Conservation (phyloP, 2,888 invertebrate species). For the Euproctis similis region DNA sequence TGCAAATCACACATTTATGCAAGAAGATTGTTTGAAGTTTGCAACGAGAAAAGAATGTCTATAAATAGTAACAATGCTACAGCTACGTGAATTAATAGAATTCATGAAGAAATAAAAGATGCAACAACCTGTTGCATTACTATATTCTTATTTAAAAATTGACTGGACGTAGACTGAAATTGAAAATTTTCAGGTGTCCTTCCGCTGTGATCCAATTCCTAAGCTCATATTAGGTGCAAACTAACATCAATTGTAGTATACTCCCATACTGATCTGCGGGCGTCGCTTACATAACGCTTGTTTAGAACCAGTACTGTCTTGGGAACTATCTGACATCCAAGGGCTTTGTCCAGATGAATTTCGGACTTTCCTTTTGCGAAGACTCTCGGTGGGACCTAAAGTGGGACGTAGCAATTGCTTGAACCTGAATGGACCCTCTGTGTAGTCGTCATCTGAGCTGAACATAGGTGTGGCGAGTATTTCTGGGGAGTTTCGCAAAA, state of each 20-base stretch:
- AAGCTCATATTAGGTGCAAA: too few species aligned
- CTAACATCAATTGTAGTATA: conserved; percentile 50
- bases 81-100: too few species aligned
- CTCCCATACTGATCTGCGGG: conserved; percentile 70
- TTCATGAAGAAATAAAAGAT: too few species aligned
- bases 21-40: too few species aligned
- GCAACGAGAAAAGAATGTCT: too few species aligned
- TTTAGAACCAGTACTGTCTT: conserved; percentile 59
- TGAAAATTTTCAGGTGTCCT: too few species aligned
- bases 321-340: conserved; percentile 69
- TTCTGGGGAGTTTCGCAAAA: conserved; percentile 66
- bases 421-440: conserved; percentile 81
- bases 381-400: conserved; percentile 80
- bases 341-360: conserved; percentile 60
- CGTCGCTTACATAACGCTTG: conserved; percentile 58
- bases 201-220: too few species aligned
- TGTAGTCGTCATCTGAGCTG: conserved; percentile 72
- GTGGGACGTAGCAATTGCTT: conserved; percentile 79
- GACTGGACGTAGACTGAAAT: too few species aligned
- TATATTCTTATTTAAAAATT: too few species aligned
- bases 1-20: too few species aligned
- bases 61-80: too few species aligned
- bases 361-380: conserved; percentile 78
- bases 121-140: too few species aligned
- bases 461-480: conserved; percentile 63